Percentiles rank a stretch among this genome's conserved stretches.
phyloP scores from a whole-genome alignment of 2,888 invertebrate genomes.

The Nycteola revayana region DNA sequence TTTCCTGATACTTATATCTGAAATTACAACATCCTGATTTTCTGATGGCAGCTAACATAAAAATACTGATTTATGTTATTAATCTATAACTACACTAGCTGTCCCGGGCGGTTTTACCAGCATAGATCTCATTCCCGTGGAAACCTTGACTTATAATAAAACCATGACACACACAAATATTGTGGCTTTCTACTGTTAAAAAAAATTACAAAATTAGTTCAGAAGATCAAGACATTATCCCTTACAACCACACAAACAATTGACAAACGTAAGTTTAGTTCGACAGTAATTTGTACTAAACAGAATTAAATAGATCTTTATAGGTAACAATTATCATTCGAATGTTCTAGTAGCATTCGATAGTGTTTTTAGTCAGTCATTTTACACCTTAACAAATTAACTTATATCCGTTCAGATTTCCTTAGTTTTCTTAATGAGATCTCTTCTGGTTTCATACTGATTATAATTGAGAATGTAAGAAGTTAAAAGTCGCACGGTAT shows the following conservation, averaged over 20 bases:
- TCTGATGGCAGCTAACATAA: background rate
- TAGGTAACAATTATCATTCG: slow-evolving; percentile 12
- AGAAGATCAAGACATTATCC: too few relatives aligned
- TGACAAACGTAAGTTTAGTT: background rate
- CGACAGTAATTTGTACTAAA: too few relatives aligned
- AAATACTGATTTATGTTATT: background rate
- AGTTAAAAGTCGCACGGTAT: slow-evolving; percentile 56
- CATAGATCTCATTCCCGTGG: too few relatives aligned
- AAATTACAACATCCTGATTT: background rate
- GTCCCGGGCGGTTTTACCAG: too few relatives aligned
- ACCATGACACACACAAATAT: too few relatives aligned
- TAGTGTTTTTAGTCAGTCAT: slow-evolving; percentile 1
- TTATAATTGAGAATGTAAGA: slow-evolving; percentile 47
- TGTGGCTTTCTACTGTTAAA: too few relatives aligned
- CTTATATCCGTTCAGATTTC: too few relatives aligned
- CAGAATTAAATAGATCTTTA: slow-evolving; percentile 4
- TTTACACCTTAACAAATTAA: too few relatives aligned
- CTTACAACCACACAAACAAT: background rate
- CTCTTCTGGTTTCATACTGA: slow-evolving; percentile 30
- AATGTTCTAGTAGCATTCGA: slow-evolving; percentile 6
- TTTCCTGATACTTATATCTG: background rate
- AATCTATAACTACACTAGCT: too few relatives aligned
- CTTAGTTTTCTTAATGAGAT: slow-evolving; percentile 28
- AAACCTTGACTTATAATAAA: too few relatives aligned
- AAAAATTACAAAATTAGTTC: too few relatives aligned